These are phyloP conservation scores for Aethes cnicana DNA, from an alignment of 2,888 invertebrate species.

Conservation along the genomic window DNA sequence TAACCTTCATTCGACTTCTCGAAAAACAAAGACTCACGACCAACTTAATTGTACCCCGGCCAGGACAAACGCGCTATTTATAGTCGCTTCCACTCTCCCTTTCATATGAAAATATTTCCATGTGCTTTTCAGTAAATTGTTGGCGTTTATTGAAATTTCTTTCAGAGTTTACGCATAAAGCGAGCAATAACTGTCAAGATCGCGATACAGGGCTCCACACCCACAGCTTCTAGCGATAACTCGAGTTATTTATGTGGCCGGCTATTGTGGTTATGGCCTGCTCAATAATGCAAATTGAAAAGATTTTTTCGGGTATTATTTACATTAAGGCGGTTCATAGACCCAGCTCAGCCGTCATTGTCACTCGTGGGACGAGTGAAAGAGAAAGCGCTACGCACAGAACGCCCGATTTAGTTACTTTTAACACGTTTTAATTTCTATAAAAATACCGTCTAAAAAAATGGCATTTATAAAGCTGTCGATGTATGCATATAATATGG, in stretches of 20 bases:
- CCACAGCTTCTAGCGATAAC: slow-evolving; percentile 59
- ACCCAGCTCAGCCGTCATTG: too few species aligned
- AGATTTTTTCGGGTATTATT: slow-evolving; percentile 37
- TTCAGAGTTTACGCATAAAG: slow-evolving; percentile 62
- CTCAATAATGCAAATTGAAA: slow-evolving; percentile 55
- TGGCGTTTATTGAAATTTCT: slow-evolving; percentile 62
- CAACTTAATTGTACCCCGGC: background rate
- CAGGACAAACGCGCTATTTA: slow-evolving; percentile 16
- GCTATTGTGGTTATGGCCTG: slow-evolving; percentile 58
- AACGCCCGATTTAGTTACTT: too few species aligned
- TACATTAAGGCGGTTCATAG: slow-evolving; percentile 3
- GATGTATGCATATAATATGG: too few species aligned
- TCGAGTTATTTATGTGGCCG: slow-evolving; percentile 62
- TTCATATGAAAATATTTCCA: slow-evolving; percentile 52
- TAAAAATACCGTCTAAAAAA: too few species aligned
- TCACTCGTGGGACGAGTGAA: too few species aligned
- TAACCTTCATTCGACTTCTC: too few species aligned
- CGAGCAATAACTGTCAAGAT: slow-evolving; percentile 66
- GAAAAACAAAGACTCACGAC: slow-evolving; percentile 11
- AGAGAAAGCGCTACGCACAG: too few species aligned
- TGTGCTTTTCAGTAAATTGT: slow-evolving; percentile 54
- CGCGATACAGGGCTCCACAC: slow-evolving; percentile 53
- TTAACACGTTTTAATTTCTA: too few species aligned
- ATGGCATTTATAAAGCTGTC: too few species aligned
- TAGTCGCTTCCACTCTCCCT: slow-evolving; percentile 32